phyloP scores from a whole-genome alignment of 2,888 invertebrate species.

The Cosmia trapezina region DNA sequence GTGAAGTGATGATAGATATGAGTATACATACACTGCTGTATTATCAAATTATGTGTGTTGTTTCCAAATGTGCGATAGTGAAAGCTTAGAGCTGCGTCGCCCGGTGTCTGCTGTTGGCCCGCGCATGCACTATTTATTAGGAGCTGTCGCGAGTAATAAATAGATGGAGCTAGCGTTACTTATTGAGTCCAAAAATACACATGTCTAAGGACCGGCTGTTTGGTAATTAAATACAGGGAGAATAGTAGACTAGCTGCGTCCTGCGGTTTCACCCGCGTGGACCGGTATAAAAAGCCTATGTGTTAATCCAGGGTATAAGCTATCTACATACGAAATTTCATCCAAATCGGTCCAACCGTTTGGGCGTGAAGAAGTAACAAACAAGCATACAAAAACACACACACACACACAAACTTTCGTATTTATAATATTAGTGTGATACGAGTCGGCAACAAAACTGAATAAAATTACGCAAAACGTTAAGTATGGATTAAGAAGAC shows the following conservation, averaged over 20 bases:
- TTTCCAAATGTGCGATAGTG: background rate
- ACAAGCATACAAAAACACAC: no score
- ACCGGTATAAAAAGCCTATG: no score
- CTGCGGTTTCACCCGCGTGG: no score
- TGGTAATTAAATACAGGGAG: background rate
- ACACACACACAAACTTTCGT: no score
- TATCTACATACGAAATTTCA: no score
- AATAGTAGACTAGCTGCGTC: background rate
- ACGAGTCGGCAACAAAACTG: background rate
- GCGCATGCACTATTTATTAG: conserved; percentile 23
- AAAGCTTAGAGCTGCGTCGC: background rate
- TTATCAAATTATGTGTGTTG: background rate
- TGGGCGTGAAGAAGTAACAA: no score
- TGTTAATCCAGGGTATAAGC: no score
- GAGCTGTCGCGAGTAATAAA: conserved; percentile 15
- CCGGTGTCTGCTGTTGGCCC: background rate
- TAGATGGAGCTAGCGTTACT: conserved; percentile 29
- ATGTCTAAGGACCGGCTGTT: conserved; percentile 4
- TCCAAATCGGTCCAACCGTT: no score
- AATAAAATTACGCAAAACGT: background rate
- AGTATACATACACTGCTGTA: background rate
- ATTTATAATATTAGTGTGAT: no score
- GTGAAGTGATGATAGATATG: background rate
- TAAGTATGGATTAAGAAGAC: background rate
- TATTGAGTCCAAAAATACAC: conserved; percentile 28